A percentile compares a stretch with the other conserved stretches of the same genome.
These are phyloP conservation scores for Periophthalmus magnuspinnatus DNA, from an alignment of 2,797 vertebrate species.

Conservation along the genomic window DNA sequence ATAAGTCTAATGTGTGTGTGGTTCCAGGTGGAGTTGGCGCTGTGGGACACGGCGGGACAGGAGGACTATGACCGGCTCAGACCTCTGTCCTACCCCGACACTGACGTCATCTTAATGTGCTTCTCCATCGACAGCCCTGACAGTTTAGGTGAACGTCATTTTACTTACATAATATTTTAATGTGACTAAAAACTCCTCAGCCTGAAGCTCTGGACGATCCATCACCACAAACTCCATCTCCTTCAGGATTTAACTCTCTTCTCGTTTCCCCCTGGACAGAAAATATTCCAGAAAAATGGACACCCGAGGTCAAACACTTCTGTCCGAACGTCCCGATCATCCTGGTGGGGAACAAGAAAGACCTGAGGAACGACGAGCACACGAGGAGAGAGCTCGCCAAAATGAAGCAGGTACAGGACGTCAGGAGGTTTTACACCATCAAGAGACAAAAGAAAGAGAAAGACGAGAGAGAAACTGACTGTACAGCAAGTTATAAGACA, in stretches of 20 bases:
- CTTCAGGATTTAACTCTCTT: conserved; percentile 27
- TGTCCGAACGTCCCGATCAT: conserved; percentile 98
- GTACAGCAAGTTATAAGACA: background rate
- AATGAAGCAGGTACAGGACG: conserved; percentile 91
- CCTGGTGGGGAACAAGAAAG: conserved; percentile 98
- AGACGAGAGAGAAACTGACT: no score
- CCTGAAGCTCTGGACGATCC: conserved; percentile 53
- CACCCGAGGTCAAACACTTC: conserved; percentile 97
- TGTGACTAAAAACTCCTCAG: conserved; percentile 57
- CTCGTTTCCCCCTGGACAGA: conserved; percentile 73
- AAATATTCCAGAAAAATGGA: conserved; percentile 99
- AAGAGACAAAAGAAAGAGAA: no score
- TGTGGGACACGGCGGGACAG: conserved; percentile 97
- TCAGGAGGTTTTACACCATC: background rate
- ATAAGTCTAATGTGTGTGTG: background rate
- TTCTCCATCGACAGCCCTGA: conserved; percentile 98
- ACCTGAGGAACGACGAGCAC: conserved; percentile 92
- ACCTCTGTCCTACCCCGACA: conserved; percentile 97
- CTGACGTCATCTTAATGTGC: conserved; percentile 98
- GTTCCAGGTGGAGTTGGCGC: conserved; percentile 90
- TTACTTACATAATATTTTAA: conserved; percentile 47
- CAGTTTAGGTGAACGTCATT: conserved; percentile 84
- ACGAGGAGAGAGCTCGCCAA: conserved; percentile 92
- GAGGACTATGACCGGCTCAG: conserved; percentile 96
- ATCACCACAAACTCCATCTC: conserved; percentile 38